Base-by-base conservation (phyloP, 2,888 invertebrate genomes). In the Entomobrya proxima region DNA sequence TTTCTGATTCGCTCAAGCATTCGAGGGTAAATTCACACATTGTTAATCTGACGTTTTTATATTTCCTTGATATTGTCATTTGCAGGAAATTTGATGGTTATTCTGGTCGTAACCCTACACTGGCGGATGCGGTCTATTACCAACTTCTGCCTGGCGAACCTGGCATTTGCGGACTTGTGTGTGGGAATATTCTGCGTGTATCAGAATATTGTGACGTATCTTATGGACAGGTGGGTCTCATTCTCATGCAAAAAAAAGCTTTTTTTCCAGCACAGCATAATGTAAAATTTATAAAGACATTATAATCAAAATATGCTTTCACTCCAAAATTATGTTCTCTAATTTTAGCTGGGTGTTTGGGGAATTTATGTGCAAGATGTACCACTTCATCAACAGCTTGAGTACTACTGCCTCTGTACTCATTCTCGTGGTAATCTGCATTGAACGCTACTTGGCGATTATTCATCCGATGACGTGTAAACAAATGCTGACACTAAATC, bases 371-470 rank as follows among this genome's bases (percentile, higher is more conserved):
- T 98, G 98, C 92, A 96, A 96, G 92, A 95, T 97, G 94, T 97
- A 97, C 92, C 96, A 96, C 93, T 97, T 97, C 91, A 95, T 97
- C 24, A 96, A 97, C 92, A 95, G 96, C 15, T 93, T 98, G 89
- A 96, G 97, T 91, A 97, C 97, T 92, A 96, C 97, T 0, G 96
- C 97, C 0, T 97, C 97, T 21, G 96, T 97, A 90, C 95, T 97
- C 91, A 97, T 98, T 88, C 93, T 98, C 88, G 96, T 97, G 44
- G 96, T 97, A 72, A 96, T 97, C 88, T 96, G 96, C 91, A 95
- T 95, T 69, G 97, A 97, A 91, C 93, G 96, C 88, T 97, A 97
- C 92, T 95, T 97, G 91, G 97, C 96, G 72, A 96, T 95, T 91
- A 96, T 95, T 91, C 96, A 95, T 91, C 97, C 95, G 32, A 96